Conservation (phyloP, 2,797 vertebrate species). For the Pyrocephalus nanus region DNA sequence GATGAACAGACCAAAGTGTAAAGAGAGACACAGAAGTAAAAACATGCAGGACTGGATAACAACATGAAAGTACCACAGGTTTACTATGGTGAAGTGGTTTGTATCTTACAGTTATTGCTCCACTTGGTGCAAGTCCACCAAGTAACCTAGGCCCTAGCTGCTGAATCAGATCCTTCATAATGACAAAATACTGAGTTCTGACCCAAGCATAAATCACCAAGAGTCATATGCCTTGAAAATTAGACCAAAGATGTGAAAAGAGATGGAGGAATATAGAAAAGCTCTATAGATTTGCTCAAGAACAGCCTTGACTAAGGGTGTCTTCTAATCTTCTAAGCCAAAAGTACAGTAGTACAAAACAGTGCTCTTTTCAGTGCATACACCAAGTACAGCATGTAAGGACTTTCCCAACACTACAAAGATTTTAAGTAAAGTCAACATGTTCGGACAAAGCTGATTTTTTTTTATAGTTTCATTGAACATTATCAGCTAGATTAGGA, state of each 20-base stretch:
- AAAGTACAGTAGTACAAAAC: not conserved
- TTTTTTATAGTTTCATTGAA: not conserved
- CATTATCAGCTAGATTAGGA: not conserved
- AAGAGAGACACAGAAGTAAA: not conserved
- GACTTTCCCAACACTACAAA: not conserved
- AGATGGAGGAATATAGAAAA: not conserved
- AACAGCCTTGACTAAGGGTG: fast-evolving
- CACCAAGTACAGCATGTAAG: not conserved
- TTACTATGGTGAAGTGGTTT: not conserved
- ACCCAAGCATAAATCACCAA: not conserved
- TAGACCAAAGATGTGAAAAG: not conserved
- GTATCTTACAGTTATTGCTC: not conserved
- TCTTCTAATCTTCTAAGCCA: not conserved
- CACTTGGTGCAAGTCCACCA: not conserved
- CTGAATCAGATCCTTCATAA: not conserved
- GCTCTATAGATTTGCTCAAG: not conserved
- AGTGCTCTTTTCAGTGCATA: not conserved
- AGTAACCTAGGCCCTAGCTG: not conserved
- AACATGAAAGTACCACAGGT: not conserved
- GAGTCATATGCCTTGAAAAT: not conserved
- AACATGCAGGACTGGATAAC: not conserved
- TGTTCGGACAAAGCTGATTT: not conserved
- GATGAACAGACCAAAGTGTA: not conserved
- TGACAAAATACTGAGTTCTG: not conserved
- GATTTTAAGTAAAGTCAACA: not conserved